Evolutionary conservation across 2,888 invertebrate genomes (phyloP).

Genomic region (Stenolophus ochropezus): DNA sequence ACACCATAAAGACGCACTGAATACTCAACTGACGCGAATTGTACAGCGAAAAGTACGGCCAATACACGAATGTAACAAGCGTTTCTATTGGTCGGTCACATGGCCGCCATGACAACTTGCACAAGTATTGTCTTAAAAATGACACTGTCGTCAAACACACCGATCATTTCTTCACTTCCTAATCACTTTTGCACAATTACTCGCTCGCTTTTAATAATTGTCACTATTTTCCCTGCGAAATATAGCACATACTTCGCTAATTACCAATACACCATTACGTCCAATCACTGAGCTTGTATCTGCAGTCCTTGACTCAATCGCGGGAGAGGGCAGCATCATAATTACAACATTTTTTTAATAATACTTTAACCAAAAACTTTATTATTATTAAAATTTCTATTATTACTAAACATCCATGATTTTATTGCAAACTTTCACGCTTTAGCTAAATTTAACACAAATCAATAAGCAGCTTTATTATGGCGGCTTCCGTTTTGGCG

Average conservation of each 20-base stretch:
- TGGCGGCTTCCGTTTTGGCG: slow-evolving; percentile 58
- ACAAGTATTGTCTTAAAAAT: slow-evolving; percentile 45
- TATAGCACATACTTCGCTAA: slow-evolving; percentile 32
- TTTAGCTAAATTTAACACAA: slow-evolving; percentile 14
- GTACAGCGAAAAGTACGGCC: slow-evolving; percentile 80
- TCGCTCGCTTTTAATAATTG: slow-evolving; percentile 37
- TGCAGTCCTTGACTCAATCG: slow-evolving; percentile 39
- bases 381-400: slow-evolving; percentile 39
- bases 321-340: slow-evolving; percentile 58
- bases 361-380: slow-evolving; percentile 14
- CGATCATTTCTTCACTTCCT: slow-evolving; percentile 29
- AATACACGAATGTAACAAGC: slow-evolving; percentile 79
- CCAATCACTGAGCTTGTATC: slow-evolving; percentile 56
- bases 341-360: slow-evolving; percentile 50
- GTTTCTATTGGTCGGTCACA: slow-evolving; percentile 82
- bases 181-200: slow-evolving; percentile 14
- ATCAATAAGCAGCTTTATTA: slow-evolving; percentile 36
- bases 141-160: slow-evolving; percentile 49
- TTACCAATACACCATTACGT: slow-evolving; percentile 42
- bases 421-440: background rate
- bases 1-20: slow-evolving; percentile 78
- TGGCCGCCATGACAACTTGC: slow-evolving; percentile 81
- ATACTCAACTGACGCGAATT: slow-evolving; percentile 83
- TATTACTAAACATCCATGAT: slow-evolving; percentile 14
- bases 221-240: slow-evolving; percentile 31